Base-by-base conservation (phyloP, 2,888 invertebrate species). In the Hirtodrosophila trivittata region DNA sequence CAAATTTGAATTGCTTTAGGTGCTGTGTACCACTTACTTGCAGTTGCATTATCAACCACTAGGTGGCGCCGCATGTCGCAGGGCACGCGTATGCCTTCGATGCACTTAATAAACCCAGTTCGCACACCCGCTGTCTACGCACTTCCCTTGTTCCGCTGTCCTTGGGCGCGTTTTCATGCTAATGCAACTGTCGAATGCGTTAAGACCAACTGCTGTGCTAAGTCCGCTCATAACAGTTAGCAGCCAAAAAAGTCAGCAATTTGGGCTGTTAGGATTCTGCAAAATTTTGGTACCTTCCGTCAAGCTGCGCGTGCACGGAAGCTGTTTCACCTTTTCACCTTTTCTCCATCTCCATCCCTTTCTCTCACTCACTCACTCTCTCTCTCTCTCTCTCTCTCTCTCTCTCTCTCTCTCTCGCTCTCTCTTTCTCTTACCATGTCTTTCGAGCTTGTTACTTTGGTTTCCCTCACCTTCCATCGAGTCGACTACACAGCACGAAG, bases 271-370 rank as follows among this genome's bases (percentile, higher is more conserved):
- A 28, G 57, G 45, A 65, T 43, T 39, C 39, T 56, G 30, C 43
- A 50, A 60, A 62, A 58, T 52, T 71, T 59, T 14, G 14, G 8
- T 30, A n/a, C 35, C 46, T 35, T 47, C 21, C n/a, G 51, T 42
- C 5, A 45, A 2, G 57, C 42, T 42, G 56, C 83, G 78, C 86
- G 78, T 86, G 78, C 78, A 78, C 78, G 46, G 78, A 86, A 78
- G 77, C 86, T 57, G 60, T 9, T 28, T 13, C n/a, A 39, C 65
- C 64, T 52, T 35, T 52, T 35, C 55, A 52, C 41, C 47, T 42
- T 18, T 9, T 10, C 33, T 3, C 21, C 5, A 43, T 21, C 14
- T 4, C 18, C 4, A 16, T 28, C 18, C 18, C 46, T 30, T 45
- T 16, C 18, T 9, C 25, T 25, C 16, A n/a, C 41, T 33, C 5